Evolutionary conservation across 2,113 vertebrate genomes (phyloP).

Genomic region (Bos indicus): DNA sequence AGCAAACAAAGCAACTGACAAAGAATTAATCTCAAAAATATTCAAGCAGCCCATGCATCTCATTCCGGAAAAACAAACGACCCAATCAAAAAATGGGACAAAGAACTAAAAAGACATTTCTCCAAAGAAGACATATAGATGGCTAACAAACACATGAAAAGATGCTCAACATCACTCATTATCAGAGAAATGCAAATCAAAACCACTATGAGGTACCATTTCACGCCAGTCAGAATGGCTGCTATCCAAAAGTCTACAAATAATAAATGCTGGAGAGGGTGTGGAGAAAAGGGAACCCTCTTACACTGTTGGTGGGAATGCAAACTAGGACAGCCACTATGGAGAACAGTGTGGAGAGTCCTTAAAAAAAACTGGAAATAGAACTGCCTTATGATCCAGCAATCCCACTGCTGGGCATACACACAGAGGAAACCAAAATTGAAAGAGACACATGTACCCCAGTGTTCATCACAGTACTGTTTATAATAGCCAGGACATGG

Average conservation of each 20-base stretch:
- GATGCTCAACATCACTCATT: background rate
- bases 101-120: background rate
- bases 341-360: background rate
- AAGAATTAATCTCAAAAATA: background rate
- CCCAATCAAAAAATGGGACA: background rate
- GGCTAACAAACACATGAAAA: background rate
- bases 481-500: background rate
- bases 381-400: background rate
- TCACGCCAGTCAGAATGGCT: background rate
- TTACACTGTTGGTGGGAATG: background rate
- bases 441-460: background rate
- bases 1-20: background rate
- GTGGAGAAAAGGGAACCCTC: background rate
- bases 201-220: background rate
- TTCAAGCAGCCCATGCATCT: background rate
- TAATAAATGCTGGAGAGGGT: background rate
- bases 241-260: background rate
- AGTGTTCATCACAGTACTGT: background rate
- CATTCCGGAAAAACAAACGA: background rate
- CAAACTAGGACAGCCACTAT: background rate
- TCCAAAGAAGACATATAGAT: background rate
- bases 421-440: background rate
- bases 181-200: background rate
- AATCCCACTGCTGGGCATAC: background rate
- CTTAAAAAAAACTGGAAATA: background rate